A percentile compares a stretch with the other conserved stretches of the same genome.
Conservation (phyloP, 2,113 vertebrate species). For the Phalacrocorax aristotelis region DNA sequence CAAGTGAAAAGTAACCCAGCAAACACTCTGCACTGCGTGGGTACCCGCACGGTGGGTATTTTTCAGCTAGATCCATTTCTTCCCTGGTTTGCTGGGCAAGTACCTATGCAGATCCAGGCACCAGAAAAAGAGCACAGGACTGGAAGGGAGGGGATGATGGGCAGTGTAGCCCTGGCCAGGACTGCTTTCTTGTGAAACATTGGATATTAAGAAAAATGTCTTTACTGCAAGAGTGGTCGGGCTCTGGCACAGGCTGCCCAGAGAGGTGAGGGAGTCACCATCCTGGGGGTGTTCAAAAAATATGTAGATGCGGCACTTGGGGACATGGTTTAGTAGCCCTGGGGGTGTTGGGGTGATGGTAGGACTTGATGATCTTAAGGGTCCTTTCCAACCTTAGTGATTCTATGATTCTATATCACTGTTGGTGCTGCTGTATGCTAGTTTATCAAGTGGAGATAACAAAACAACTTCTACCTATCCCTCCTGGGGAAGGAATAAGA, state of each 20-base stretch:
- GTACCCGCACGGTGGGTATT: neutral
- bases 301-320: too few species aligned
- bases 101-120: neutral
- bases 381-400: too few species aligned
- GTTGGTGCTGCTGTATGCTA: neutral
- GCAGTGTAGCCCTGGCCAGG: neutral
- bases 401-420: neutral
- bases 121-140: neutral
- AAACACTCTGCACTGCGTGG: neutral
- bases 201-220: too few species aligned
- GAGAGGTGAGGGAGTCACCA: too few species aligned
- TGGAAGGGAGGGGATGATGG: neutral
- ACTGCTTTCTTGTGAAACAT: neutral
- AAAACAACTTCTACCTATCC: neutral
- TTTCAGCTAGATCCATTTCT: neutral
- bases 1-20: neutral
- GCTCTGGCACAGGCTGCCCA: too few species aligned
- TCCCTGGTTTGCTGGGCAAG: neutral
- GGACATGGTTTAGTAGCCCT: too few species aligned
- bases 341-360: too few species aligned
- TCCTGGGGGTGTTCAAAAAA: too few species aligned
- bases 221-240: too few species aligned
- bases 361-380: too few species aligned
- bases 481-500: neutral
- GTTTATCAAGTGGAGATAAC: neutral